Percentiles rank a stretch among this genome's conserved stretches.
Evolutionary conservation across 1,140 invertebrate species (phyloP).

Genomic region (Arion vulgaris): DNA sequence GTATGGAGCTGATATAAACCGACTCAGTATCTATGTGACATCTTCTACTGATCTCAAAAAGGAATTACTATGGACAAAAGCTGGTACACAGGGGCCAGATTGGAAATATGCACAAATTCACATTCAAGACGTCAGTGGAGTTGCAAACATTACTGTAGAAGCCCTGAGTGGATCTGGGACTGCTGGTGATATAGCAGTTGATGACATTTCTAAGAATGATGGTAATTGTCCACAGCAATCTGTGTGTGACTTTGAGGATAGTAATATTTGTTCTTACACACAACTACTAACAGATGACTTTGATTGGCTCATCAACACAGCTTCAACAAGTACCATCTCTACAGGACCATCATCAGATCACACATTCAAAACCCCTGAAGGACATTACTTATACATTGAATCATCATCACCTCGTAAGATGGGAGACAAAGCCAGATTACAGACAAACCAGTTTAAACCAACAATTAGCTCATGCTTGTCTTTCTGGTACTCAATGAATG

Average conservation of each 20-base stretch:
- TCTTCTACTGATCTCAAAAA: slow-evolving; percentile 39
- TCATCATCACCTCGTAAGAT: slow-evolving; percentile 62
- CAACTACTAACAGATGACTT: slow-evolving; percentile 60
- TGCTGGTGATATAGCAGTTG: slow-evolving; percentile 68
- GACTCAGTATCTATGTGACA: slow-evolving; percentile 57
- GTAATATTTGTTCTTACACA: slow-evolving; percentile 59
- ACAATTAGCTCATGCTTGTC: slow-evolving; percentile 72
- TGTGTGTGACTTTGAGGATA: slow-evolving; percentile 65
- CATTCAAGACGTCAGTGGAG: slow-evolving; percentile 43
- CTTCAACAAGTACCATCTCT: slow-evolving; percentile 44
- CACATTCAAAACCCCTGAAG: slow-evolving; percentile 65
- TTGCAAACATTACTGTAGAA: slow-evolving; percentile 64
- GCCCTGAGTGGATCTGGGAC: slow-evolving; percentile 55
- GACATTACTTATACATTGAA: slow-evolving; percentile 71
- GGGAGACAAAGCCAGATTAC: slow-evolving; percentile 60
- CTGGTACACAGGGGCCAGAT: slow-evolving; percentile 58
- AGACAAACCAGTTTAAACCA: slow-evolving; percentile 48
- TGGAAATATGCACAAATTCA: slow-evolving; percentile 54
- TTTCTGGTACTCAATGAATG: slow-evolving; percentile 87
- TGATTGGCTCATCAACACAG: slow-evolving; percentile 61
- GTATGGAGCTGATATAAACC: slow-evolving; percentile 75
- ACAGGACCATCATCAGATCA: slow-evolving; percentile 65
- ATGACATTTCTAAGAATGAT: slow-evolving; percentile 51
- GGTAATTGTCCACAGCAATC: slow-evolving; percentile 44
- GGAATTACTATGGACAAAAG: slow-evolving; percentile 50